phyloP scores from a whole-genome alignment of 2,888 invertebrate species.

The Dichetophora obliterata region DNA sequence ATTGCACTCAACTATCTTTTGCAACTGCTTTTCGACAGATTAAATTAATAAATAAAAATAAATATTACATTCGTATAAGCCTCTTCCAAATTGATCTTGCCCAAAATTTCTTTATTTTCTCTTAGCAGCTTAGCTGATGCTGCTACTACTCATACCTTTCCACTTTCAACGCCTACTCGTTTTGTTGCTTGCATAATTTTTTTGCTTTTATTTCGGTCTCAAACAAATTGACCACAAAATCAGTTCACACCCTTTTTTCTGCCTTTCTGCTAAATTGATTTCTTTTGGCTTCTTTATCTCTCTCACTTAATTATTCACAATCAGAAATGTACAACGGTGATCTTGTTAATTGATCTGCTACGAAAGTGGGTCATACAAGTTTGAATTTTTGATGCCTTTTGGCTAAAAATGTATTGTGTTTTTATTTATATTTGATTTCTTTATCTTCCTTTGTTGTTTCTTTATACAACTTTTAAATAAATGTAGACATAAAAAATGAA shows the following conservation, averaged over 20 bases:
- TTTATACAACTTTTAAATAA: not conserved
- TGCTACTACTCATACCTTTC: constrained; percentile 26
- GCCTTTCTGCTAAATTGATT: not conserved
- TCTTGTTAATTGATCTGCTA: constrained; percentile 10
- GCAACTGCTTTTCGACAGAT: too few relatives aligned
- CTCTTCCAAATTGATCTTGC: too few relatives aligned
- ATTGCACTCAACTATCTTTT: too few relatives aligned
- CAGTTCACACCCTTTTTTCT: constrained; percentile 1
- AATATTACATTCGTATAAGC: too few relatives aligned
- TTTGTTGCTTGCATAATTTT: not conserved
- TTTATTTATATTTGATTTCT: not conserved
- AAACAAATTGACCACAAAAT: constrained; percentile 58
- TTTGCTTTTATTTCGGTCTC: constrained; percentile 31
- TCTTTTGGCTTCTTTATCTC: not conserved
- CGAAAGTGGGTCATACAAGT: constrained; percentile 10
- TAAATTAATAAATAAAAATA: too few relatives aligned
- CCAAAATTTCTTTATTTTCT: too few relatives aligned
- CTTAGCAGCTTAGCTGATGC: constrained; percentile 5
- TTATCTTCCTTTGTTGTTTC: not conserved
- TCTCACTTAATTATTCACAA: constrained; percentile 1
- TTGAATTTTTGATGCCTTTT: not conserved
- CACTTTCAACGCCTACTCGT: constrained; percentile 1
- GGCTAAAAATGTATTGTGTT: not conserved
- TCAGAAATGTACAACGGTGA: not conserved
- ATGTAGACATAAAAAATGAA: not conserved